Base-by-base conservation (phyloP, 2,113 vertebrate genomes). In the Phyllostomus discolor region DNA sequence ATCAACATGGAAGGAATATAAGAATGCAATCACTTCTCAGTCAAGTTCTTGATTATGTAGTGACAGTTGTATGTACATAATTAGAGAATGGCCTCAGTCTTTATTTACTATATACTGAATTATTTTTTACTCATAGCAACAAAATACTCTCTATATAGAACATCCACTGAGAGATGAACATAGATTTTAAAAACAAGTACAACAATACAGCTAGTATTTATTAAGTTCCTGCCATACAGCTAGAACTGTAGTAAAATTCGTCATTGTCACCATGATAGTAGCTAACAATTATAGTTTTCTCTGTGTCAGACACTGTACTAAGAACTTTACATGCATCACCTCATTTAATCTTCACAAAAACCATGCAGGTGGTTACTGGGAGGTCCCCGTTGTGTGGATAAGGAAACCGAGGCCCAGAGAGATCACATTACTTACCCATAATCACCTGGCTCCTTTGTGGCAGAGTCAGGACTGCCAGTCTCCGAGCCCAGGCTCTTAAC, bases 111-210 rank as follows among this genome's bases (percentile, higher is more conserved):
- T 62, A 81, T 11, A 78, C 38, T 66, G n/a, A 76, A 43, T 72
- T 89, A 46, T 41, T 69, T 90, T 88, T 93, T 84, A 80, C n/a
- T 85, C 46, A 78, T 4, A 20, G 88, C 38, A 81, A 57, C n/a
- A 92, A 95, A 91, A 70, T 46, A 41, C 15, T 89, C 26, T 88
- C 64, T 66, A 48, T 79, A 19, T 79, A n/a, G 83, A 10, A 10
- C 31, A 64, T 75, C 64, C 33, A 69, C 24, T 88, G 41, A 94
- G 52, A 87, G 50, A 87, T 80, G 50, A 90, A 93, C 85, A 72
- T 69, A 82, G 16, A 52, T 62, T 85, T 93, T 95, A 2, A 48
- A 91, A 89, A 64, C 64, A 54, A 28, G 35, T 2, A 67, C 26
- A 67, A 35, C 28, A 72, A 31, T 72, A 57, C 5, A 84, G 50